Percentiles rank a stretch among this genome's conserved stretches.
phyloP scores from a whole-genome alignment of 1,140 invertebrate genomes.

The Scylla paramamosain region DNA sequence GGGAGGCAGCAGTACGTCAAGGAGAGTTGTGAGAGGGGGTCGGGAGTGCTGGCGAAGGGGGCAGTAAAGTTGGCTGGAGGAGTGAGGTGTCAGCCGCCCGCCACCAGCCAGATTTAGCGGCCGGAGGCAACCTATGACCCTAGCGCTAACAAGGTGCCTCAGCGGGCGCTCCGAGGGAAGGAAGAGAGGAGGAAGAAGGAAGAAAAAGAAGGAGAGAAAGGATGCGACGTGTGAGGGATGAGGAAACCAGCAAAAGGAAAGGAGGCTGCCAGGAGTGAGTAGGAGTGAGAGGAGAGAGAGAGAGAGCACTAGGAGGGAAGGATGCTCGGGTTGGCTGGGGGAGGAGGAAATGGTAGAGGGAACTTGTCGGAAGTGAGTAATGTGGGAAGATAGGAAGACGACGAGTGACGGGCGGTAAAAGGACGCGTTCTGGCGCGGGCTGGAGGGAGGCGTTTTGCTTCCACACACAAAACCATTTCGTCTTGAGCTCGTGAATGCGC shows the following conservation, averaged over 20 bases:
- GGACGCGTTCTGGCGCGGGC: neutral
- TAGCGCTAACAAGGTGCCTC: slow-evolving; percentile 28
- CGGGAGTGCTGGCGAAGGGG: slow-evolving; percentile 7
- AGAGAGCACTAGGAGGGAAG: neutral
- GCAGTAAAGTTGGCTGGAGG: slow-evolving; percentile 6
- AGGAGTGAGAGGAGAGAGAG: neutral
- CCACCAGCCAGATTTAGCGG: slow-evolving; percentile 52
- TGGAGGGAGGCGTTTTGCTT: slow-evolving; percentile 9
- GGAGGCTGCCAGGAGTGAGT: neutral
- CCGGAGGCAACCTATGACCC: slow-evolving; percentile 47
- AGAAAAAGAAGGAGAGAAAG: neutral
- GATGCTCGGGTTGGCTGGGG: neutral
- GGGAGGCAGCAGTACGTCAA: neutral
- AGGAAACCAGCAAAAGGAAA: neutral
- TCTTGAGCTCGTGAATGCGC: slow-evolving; percentile 10
- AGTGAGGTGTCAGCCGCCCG: slow-evolving; percentile 15
- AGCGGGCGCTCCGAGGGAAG: neutral
- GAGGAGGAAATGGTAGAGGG: slow-evolving; percentile 22
- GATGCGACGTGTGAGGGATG: slow-evolving; percentile 4
- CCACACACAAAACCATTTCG: slow-evolving; percentile 12
- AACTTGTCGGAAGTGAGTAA: slow-evolving; percentile 28
- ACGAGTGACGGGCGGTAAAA: slow-evolving; percentile 3
- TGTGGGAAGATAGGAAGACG: slow-evolving; percentile 27
- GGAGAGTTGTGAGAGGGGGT: neutral
- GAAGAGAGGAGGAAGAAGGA: neutral